Base-by-base conservation (phyloP, 2,888 invertebrate species). In the Argyresthia albistria region DNA sequence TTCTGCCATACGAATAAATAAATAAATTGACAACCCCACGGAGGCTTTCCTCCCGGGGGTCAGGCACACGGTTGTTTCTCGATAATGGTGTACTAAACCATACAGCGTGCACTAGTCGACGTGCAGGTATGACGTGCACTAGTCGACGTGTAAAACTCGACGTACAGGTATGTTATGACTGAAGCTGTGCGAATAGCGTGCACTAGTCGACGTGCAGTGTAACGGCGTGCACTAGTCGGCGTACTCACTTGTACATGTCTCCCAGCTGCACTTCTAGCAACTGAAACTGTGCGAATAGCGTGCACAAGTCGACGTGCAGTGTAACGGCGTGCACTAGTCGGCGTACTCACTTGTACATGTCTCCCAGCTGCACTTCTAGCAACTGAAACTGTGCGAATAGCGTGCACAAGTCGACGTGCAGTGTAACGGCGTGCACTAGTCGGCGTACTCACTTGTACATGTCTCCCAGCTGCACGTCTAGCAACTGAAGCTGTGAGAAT, bases 111-210 rank as follows among this genome's bases (percentile, higher is more conserved):
- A 95, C 80, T 98, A 97, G 73, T 97, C 97, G 0, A 98, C 99
- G 99, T 99, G 99, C 43, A 99, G 99, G 70, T 96, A 99, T 83
- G 77, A 99, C 99, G 66, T 97, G 95, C n/a, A n/a, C n/a, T n/a
- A n/a, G n/a, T n/a, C n/a, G n/a, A n/a, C n/a, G n/a, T n/a, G n/a
- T n/a, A n/a, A n/a, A n/a, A n/a, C n/a, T n/a, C n/a, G n/a, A n/a
- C n/a, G n/a, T n/a, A n/a, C n/a, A n/a, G n/a, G n/a, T n/a, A n/a
- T n/a, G n/a, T n/a, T n/a, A n/a, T n/a, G n/a, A 91, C 76, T 98
- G 97, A 47, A 99, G 88, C 70, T 96, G 95, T 9, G 95, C 94
- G 76, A 98, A 99, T 61, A 98, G 88, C 65, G 95, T 93, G 70
- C 96, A 95, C 80, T 98, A 97, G 73, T 97, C n/a, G n/a, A n/a